These are phyloP conservation scores for Tiliqua scincoides DNA, from an alignment of 2,113 vertebrate genomes.

Conservation along the genomic window DNA sequence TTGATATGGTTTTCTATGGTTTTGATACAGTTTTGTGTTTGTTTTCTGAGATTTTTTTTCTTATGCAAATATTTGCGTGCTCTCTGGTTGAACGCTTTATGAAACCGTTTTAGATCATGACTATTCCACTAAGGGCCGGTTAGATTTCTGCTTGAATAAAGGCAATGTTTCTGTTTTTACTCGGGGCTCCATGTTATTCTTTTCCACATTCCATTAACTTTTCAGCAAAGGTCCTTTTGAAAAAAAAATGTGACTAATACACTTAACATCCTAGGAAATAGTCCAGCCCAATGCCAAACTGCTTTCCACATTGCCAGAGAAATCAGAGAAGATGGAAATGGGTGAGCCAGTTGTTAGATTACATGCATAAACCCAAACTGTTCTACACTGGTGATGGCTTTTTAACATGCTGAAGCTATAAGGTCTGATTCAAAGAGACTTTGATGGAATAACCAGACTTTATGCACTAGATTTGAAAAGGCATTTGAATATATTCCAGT, in stretches of 20 bases:
- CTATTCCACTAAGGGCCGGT: constrained; percentile 15
- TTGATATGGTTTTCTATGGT: constrained; percentile 2
- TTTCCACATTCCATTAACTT: constrained; percentile 34
- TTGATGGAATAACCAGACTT: constrained; percentile 66
- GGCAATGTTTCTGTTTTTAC: constrained; percentile 19
- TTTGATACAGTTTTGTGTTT: neutral
- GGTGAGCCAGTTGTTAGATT: constrained; percentile 59
- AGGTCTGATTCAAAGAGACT: constrained; percentile 52
- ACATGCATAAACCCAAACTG: constrained; percentile 46
- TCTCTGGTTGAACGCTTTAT: neutral
- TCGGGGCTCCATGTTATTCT: constrained; percentile 20
- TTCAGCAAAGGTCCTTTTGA: constrained; percentile 33
- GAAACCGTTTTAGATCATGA: constrained; percentile 12
- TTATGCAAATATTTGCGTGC: constrained; percentile 8
- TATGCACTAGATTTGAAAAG: constrained; percentile 66
- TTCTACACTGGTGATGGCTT: constrained; percentile 36
- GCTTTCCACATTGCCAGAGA: constrained; percentile 80
- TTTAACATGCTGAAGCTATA: constrained; percentile 53
- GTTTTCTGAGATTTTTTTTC: neutral
- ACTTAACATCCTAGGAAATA: constrained; percentile 80
- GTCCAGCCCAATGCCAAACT: constrained; percentile 80
- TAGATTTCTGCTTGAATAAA: neutral
- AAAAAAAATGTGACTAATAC: constrained; percentile 71
- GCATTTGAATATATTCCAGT: constrained; percentile 64
- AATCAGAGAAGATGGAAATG: constrained; percentile 79